Base-by-base conservation (phyloP, 2,888 invertebrate genomes). In the Agrilus mali region DNA sequence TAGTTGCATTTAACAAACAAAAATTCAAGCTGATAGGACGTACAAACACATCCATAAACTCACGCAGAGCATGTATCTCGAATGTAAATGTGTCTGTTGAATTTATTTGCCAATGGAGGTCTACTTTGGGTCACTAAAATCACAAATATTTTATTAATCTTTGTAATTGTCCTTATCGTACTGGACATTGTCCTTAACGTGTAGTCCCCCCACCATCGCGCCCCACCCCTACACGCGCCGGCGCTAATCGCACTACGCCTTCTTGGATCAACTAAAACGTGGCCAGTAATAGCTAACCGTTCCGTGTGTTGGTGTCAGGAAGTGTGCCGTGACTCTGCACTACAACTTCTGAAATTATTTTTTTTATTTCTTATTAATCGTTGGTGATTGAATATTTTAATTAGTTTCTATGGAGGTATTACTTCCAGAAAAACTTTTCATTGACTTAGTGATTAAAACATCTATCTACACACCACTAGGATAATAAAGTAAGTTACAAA, bases 211-310 rank as follows among this genome's bases (percentile, higher is more conserved):
- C 50, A 47, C 50, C 40, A 44, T 38, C 17, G 31, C 44, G 47
- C 46, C 50, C 50, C 51, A 47, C 46, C 40, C 38, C 33, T 38
- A 43, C 38, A 45, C 47, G 52, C 52, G 52, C 52, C 52, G 52
- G 52, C 52, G 52, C 52, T 47, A 50, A 50, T 47, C 47, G 46
- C 48, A 45, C 49, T 47, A 46, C 41, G 47, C 44, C 47, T 40
- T 47, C 43, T 49, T 44, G 48, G 48, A 49, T 44, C 48, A 42
- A 47, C 50, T 40, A 53, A 53, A 53, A 51, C 50, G 47, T 43
- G 42, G 44, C 50, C 44, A 45, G 44, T 42, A 42, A 42, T 41
- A 51, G 52, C 49, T 50, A 48, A 50, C 46, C 46, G 52, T 48
- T 48, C 32, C 45, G 42, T 47, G 38, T 42, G 43, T 43, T 42